Evolutionary conservation across 1,140 invertebrate genomes (phyloP).

Genomic region (Ips typographus): DNA sequence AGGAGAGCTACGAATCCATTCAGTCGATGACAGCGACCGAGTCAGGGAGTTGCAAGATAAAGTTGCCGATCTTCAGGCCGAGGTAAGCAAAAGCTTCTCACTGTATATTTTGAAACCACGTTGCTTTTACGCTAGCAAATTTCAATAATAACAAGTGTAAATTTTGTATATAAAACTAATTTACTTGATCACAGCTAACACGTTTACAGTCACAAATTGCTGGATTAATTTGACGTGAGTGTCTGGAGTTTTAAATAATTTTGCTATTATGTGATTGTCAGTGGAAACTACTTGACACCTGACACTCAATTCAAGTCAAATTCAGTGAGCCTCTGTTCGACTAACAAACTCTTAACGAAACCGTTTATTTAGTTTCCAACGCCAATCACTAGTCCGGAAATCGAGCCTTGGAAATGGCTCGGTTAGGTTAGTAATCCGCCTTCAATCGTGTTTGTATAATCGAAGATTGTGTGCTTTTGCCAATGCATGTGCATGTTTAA

Average conservation of each 20-base stretch:
- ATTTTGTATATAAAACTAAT: too few species aligned
- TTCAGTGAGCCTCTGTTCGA: constrained; percentile 9
- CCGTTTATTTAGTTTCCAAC: constrained; percentile 69
- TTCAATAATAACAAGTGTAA: too few species aligned
- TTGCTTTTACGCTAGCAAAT: too few species aligned
- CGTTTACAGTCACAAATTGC: constrained; percentile 3
- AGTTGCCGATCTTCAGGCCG: constrained; percentile 86
- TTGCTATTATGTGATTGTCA: constrained; percentile 10
- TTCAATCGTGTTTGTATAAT: too few species aligned
- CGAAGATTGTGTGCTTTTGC: too few species aligned
- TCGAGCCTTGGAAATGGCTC: constrained; percentile 84
- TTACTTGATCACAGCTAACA: neutral
- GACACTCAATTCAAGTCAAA: constrained; percentile 19
- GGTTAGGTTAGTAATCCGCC: constrained; percentile 62
- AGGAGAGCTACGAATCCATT: constrained; percentile 78
- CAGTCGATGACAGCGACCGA: constrained; percentile 75
- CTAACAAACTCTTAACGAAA: constrained; percentile 38
- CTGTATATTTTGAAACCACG: constrained; percentile 4
- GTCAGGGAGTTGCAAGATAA: constrained; percentile 88
- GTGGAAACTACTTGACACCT: constrained; percentile 1
- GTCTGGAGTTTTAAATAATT: constrained; percentile 14
- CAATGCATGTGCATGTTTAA: too few species aligned
- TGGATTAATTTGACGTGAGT: constrained; percentile 21
- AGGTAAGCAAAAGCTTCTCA: constrained; percentile 62
- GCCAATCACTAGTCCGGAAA: constrained; percentile 79